Evolutionary conservation across 2,113 vertebrate genomes (phyloP).

Genomic region (Podarcis muralis): DNA sequence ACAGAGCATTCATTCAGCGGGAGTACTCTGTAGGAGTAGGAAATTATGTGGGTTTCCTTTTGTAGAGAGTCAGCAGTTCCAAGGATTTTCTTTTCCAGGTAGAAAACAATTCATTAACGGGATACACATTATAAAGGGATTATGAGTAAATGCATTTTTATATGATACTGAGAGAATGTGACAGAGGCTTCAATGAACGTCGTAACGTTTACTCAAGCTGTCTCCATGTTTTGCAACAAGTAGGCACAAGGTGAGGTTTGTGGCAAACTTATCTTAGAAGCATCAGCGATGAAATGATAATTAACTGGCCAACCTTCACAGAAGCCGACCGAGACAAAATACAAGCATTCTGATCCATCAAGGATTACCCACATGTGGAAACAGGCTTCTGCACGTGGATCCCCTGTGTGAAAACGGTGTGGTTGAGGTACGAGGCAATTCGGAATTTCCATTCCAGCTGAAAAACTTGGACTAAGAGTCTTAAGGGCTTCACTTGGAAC

Average conservation of each 20-base stretch:
- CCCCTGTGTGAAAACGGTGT: neutral
- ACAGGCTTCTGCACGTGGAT: neutral
- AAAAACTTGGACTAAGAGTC: neutral
- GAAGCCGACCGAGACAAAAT: slow-evolving; percentile 2
- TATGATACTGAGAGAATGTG: neutral
- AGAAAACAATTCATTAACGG: neutral
- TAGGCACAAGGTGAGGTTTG: slow-evolving; percentile 6
- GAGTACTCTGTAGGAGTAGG: slow-evolving; percentile 1
- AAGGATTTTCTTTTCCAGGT: slow-evolving; percentile 35
- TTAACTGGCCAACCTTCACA: slow-evolving; percentile 12
- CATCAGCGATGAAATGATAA: neutral
- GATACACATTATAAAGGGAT: slow-evolving; percentile 25
- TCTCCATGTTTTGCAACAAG: neutral
- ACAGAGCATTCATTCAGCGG: fast-evolving
- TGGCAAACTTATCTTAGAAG: neutral
- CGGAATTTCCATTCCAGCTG: neutral
- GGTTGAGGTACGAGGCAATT: neutral
- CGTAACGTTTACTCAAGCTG: neutral
- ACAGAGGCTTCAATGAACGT: neutral
- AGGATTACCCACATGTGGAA: neutral
- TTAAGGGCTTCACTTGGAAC: neutral
- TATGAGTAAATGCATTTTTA: neutral
- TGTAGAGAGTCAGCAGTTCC: neutral
- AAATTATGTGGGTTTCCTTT: slow-evolving; percentile 14
- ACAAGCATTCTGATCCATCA: neutral